A percentile compares a stretch with the other conserved stretches of the same genome.
phyloP scores from a whole-genome alignment of 2,113 vertebrate genomes.

The Periophthalmodon schlosseri region DNA sequence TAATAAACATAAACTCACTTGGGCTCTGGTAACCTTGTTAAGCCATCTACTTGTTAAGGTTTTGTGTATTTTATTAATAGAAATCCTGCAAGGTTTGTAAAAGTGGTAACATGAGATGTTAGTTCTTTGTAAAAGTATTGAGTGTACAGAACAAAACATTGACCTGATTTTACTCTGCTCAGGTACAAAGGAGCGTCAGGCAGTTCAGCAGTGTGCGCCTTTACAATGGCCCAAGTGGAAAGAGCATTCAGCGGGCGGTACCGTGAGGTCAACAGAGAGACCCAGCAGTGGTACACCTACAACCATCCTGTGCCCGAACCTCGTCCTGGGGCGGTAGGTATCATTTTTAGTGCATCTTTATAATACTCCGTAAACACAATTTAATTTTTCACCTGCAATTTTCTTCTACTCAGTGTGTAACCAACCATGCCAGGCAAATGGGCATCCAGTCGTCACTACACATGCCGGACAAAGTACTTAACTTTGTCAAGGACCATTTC shows the following conservation, averaged over 20 bases:
- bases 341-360: not conserved
- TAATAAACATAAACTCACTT: conserved; percentile 45
- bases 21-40: conserved; percentile 35
- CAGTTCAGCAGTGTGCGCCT: conserved; percentile 91
- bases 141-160: not conserved
- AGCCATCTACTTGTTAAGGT: conserved; percentile 37
- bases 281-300: conserved; percentile 95
- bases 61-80: conserved; percentile 33
- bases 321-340: conserved; percentile 87
- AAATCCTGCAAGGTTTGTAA: conserved; percentile 23
- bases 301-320: conserved; percentile 87
- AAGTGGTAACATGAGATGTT: conserved; percentile 23
- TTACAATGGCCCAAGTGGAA: conserved; percentile 89
- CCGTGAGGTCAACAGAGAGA: conserved; percentile 93
- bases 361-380: not conserved
- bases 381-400: conserved; percentile 15
- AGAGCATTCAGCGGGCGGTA: conserved; percentile 87
- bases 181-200: conserved; percentile 89
- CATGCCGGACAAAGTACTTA: conserved; percentile 93
- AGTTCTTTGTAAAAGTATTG: conserved; percentile 4
- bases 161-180: not conserved
- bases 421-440: conserved; percentile 80
- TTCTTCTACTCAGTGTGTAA: conserved; percentile 82
- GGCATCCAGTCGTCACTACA: conserved; percentile 88
- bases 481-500: conserved; percentile 96